These are phyloP conservation scores for Alauda arvensis DNA, from an alignment of 2,797 vertebrate species.

Conservation along the genomic window DNA sequence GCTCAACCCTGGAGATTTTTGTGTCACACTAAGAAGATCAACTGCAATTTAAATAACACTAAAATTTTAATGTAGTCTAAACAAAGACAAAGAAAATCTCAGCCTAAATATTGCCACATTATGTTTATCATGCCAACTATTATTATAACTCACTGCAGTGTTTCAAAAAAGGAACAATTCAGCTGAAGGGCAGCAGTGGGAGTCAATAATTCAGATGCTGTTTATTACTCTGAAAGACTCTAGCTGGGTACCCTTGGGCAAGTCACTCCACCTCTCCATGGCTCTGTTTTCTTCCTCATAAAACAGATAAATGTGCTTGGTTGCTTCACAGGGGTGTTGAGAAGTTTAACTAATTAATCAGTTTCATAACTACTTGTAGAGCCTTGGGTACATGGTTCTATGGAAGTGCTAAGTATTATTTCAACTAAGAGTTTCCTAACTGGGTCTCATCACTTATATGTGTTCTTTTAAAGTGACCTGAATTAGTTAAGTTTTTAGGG, in stretches of 20 bases:
- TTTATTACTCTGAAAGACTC: constrained; percentile 44
- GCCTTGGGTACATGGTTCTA: not conserved
- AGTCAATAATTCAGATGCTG: constrained; percentile 44
- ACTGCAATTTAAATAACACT: not conserved
- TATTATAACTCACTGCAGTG: not conserved
- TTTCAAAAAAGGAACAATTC: not conserved
- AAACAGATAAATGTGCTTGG: constrained; percentile 33
- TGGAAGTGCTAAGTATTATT: constrained; percentile 15
- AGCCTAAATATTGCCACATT: not conserved
- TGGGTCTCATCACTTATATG: not conserved
- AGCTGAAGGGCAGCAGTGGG: not conserved
- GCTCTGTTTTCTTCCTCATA: constrained; percentile 12
- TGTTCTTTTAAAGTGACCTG: not conserved
- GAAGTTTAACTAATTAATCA: constrained; percentile 35
- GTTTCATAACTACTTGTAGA: constrained; percentile 26
- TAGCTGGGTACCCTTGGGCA: constrained; percentile 25
- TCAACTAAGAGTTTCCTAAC: not conserved
- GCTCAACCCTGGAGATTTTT: not conserved
- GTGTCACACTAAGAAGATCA: not conserved
- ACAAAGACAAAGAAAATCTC: not conserved
- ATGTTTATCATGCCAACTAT: constrained; percentile 33
- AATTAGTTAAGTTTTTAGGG: not conserved
- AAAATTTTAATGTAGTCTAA: not conserved
- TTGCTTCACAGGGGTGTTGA: constrained; percentile 33
- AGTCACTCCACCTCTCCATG: constrained; percentile 29